Evolutionary conservation across 2,888 invertebrate genomes (phyloP).

Genomic region (Tiliacea citrago): DNA sequence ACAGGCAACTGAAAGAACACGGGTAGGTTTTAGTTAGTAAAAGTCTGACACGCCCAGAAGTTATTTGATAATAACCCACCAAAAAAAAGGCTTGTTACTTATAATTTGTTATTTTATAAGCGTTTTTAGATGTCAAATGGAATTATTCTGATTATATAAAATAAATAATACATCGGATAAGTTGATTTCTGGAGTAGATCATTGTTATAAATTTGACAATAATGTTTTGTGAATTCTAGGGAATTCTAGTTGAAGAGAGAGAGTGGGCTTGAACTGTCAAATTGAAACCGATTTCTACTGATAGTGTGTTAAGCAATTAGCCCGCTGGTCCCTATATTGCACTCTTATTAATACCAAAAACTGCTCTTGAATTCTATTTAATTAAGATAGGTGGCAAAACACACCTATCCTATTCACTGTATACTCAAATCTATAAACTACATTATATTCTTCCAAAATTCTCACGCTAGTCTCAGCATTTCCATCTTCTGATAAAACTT

Average conservation of each 20-base stretch:
- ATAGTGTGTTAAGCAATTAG: too few species aligned
- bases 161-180: background rate
- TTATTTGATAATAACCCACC: too few species aligned
- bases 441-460: background rate
- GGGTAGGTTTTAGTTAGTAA: too few species aligned
- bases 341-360: background rate
- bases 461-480: background rate
- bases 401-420: background rate
- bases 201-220: background rate
- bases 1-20: too few species aligned
- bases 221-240: background rate
- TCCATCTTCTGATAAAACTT: conserved; percentile 10
- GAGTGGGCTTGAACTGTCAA: too few species aligned
- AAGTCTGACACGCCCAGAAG: too few species aligned
- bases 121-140: background rate
- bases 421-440: background rate
- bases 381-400: too few species aligned
- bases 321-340: background rate
- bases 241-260: too few species aligned
- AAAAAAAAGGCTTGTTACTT: conserved; percentile 27
- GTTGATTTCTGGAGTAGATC: background rate
- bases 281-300: too few species aligned
- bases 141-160: background rate
- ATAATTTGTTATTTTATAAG: conserved; percentile 27
- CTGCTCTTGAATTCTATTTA: background rate